Conservation (phyloP, 2,888 invertebrate species). For the Napeogenes inachia region DNA sequence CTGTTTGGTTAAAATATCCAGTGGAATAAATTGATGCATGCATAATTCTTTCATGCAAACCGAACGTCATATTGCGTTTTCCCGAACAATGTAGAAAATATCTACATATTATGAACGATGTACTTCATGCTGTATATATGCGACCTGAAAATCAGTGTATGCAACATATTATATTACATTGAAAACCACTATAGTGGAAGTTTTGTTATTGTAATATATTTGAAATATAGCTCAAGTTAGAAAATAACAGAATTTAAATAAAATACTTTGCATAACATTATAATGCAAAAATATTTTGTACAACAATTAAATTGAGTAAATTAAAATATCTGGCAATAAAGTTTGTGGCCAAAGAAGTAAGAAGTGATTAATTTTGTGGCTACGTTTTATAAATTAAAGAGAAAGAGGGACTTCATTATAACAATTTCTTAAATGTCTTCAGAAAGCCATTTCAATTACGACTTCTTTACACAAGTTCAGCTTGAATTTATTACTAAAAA, state of each 20-base stretch:
- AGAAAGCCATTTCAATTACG: conserved; percentile 14
- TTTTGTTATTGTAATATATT: no score
- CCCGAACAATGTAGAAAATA: background rate
- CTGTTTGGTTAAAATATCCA: conserved; percentile 1
- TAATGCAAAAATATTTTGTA: no score
- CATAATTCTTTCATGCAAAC: conserved; percentile 19
- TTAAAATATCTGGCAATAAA: background rate
- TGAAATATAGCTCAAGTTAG: no score
- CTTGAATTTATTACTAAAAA: no score
- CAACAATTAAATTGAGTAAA: background rate
- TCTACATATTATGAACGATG: background rate
- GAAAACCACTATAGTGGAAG: no score
- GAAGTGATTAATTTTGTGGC: background rate
- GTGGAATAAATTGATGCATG: conserved; percentile 18
- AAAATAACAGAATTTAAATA: no score
- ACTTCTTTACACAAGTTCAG: background rate
- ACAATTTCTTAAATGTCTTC: conserved; percentile 4
- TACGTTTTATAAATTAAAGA: conserved; percentile 7
- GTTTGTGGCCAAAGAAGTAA: background rate
- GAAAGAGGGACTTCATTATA: background rate
- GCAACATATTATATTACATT: no score
- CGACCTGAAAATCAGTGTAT: no score
- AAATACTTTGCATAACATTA: no score
- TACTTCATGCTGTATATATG: no score
- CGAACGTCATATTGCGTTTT: conserved; percentile 7